phyloP scores from a whole-genome alignment of 2,888 invertebrate species.

The Liodrosophila aerea region DNA sequence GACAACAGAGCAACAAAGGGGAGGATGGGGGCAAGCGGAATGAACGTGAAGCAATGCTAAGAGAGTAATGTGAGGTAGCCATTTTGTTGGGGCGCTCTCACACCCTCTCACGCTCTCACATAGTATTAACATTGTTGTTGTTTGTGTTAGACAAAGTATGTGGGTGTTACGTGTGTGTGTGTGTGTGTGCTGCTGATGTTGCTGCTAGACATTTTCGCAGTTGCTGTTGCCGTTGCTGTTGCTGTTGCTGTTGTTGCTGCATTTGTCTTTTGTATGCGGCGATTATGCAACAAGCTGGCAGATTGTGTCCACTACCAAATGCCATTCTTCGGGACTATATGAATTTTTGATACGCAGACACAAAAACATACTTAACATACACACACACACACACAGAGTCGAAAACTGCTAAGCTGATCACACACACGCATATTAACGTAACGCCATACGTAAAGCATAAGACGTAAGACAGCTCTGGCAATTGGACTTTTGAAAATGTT shows the following conservation, averaged over 20 bases:
- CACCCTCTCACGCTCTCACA: slow-evolving; percentile 1
- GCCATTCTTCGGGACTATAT: slow-evolving; percentile 50
- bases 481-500: slow-evolving; percentile 34
- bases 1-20: not conserved
- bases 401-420: slow-evolving; percentile 29
- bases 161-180: slow-evolving; percentile 43
- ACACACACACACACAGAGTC: not conserved
- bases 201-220: not conserved
- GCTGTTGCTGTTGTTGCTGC: slow-evolving; percentile 10
- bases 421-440: slow-evolving; percentile 9
- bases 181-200: too few relatives aligned
- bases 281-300: slow-evolving; percentile 64
- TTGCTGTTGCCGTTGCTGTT: too few relatives aligned
- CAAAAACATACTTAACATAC: not conserved
- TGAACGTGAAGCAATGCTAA: slow-evolving; percentile 24
- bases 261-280: slow-evolving; percentile 26
- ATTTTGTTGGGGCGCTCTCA: slow-evolving; percentile 46
- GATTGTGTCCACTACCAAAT: slow-evolving; percentile 32
- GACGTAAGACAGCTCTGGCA: slow-evolving; percentile 25
- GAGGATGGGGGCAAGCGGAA: not conserved
- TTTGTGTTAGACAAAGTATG: slow-evolving; percentile 32
- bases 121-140: slow-evolving; percentile 28
- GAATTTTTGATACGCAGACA: slow-evolving; percentile 52
- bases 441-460: slow-evolving; percentile 6
- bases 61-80: slow-evolving; percentile 34